Base-by-base conservation (phyloP, 2,888 invertebrate genomes). In the Eupithecia insigniata region DNA sequence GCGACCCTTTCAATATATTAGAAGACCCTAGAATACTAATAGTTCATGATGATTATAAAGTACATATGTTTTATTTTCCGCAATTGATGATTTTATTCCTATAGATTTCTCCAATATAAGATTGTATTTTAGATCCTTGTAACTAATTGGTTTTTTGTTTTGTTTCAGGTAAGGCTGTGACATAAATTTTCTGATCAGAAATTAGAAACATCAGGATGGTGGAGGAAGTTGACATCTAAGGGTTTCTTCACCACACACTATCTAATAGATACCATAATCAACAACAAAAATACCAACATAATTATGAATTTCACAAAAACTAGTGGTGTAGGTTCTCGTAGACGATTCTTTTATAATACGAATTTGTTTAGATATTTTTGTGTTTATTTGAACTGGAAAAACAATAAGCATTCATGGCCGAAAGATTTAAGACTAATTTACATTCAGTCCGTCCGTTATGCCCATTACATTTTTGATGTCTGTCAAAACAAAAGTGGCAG, bases 401-500 rank as follows among this genome's bases (percentile, higher is more conserved):
- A 16, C 16, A 39, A 6, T n/a, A n/a, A 43, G n/a, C 18, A n/a
- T n/a, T 22, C 22, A 51, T 51, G 12, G 51, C 22, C 2, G 26
- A n/a, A 22, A 26, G 55, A 51, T 58, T 58, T 28, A 14, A 28
- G 58, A 16, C 12, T 12, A 58, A 28, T 58, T 28, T 60, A 58
- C 6, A 55, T 22, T 55, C 26, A 8, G 30, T 18, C 60, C 3
- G 12, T 30, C 7, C 8, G 30, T 30, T 51, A 10, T 22, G 2
- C n/a, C 10, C n/a, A 51, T 51, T 22, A 69, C 12, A 58, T 18
- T 34, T 62, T 65, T 75, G 51, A 46, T 30, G 71, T 73, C 58
- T 66, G 71, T 68, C 72, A 72, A 79, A 80, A 74, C 76, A 75
- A 67, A 67, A 69, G 76, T 79, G 79, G 78, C 80, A 80, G 74